Conservation (phyloP, 53 echinoderm and acorn worm genomes). For the Astropecten irregularis region DNA sequence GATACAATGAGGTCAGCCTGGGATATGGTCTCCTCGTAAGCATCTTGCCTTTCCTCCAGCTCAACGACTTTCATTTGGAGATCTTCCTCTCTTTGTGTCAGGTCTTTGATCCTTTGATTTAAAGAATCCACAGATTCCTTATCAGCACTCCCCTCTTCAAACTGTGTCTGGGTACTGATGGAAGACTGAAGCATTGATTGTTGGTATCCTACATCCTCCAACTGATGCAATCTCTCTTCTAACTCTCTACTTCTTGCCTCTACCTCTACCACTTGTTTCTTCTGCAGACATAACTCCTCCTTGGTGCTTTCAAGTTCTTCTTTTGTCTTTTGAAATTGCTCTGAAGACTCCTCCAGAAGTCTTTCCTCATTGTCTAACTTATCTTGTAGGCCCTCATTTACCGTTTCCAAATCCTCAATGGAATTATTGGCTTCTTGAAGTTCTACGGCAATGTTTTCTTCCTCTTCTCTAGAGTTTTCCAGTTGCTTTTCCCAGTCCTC, state of each 20-base stretch:
- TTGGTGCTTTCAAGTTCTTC: constrained; percentile 8
- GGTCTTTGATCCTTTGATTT: constrained; percentile 59
- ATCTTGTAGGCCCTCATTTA: constrained; percentile 29
- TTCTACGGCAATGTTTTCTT: not conserved
- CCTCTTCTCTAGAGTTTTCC: not conserved
- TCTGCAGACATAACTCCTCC: constrained; percentile 14
- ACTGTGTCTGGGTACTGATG: no score
- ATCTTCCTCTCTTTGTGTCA: constrained; percentile 60
- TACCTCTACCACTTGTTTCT: not conserved
- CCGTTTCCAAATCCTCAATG: not conserved
- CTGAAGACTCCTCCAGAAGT: constrained; percentile 36
- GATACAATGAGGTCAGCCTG: constrained; percentile 87
- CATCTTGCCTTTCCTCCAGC: constrained; percentile 74
- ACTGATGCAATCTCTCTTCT: constrained; percentile 25
- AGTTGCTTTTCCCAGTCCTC: constrained; percentile 16
- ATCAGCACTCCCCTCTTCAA: no score
- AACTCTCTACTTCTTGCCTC: constrained; percentile 6
- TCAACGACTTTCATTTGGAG: constrained; percentile 67
- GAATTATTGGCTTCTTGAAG: constrained; percentile 21
- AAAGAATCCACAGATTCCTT: constrained; percentile 44
- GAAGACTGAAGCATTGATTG: no score
- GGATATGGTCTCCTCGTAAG: constrained; percentile 86
- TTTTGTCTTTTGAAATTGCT: not conserved
- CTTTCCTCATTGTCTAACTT: not conserved
- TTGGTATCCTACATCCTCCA: constrained; percentile 31